Evolutionary conservation across 2,797 vertebrate species (phyloP), one percentile per base, ranked within the genome.

Genomic region (Catostomus latipinnis): DNA sequence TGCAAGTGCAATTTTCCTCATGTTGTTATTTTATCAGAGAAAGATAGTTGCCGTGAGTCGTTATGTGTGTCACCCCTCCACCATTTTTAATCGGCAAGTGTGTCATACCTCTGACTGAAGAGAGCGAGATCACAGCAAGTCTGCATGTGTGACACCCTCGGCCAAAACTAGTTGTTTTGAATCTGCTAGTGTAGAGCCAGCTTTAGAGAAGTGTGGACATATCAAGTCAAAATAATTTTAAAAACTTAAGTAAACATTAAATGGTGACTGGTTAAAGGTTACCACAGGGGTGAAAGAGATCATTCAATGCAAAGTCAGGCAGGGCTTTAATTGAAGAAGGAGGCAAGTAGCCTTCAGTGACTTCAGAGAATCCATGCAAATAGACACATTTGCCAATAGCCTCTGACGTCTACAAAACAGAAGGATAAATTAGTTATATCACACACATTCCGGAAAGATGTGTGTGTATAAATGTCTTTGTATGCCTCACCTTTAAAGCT

Each of bases 401-500:
- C 13, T 82, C 80, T 10, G 53, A 70, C 8, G 83, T 84, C 90
- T 90, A 73, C 5, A 68, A 72, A 74, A 58, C 18, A 72, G 62
- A 58, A 34, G 14, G 22, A 74, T 10, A 4, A 7, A 76, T 53
- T 0, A 66, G 57, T 18, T 13, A 34, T 16, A 71, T 9, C n/a
- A 1, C 1, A 67, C 48, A 48, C 14, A 71, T 11, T 45, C 7
- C 13, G 48, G 8, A 10, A 1, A 63, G 43, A 56, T 71, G 62
- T 16, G 10, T n/a, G 10, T 65, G 49, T 67, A 57, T 63, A 16
- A 56, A 45, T 76, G 43, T 46, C 10, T 69, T 11, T 56, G 7
- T 58, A 60, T 76, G 60, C 88, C 93, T 80, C 81, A 96, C 96
- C 94, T 95, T 93, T 66, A 89, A 80, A 77, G 96, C 95, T 61